phyloP scores from a whole-genome alignment of 2,888 invertebrate species.

The Nyleta sp. region DNA sequence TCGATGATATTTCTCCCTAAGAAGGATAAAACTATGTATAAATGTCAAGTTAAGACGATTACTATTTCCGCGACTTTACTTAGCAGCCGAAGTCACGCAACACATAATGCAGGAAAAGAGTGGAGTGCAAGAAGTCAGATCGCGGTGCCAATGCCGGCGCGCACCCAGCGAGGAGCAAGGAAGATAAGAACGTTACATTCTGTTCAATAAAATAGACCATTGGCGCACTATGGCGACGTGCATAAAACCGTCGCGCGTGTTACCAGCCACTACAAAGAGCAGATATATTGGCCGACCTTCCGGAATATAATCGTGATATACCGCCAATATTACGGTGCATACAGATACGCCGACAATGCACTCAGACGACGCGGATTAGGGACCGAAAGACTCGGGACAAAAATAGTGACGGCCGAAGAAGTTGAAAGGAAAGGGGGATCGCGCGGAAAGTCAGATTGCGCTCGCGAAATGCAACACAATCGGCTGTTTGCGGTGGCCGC shows the following conservation, averaged over 20 bases:
- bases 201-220: constrained; percentile 73
- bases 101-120: constrained; percentile 32
- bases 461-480: constrained; percentile 25
- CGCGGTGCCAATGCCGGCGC: constrained; percentile 50
- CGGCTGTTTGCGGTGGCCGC: constrained; percentile 32
- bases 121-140: constrained; percentile 17
- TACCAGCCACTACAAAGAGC: constrained; percentile 66
- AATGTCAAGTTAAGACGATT: constrained; percentile 60
- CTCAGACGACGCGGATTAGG: constrained; percentile 42
- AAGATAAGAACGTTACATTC: constrained; percentile 72
- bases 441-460: constrained; percentile 37
- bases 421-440: constrained; percentile 31
- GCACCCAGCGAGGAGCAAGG: constrained; percentile 33
- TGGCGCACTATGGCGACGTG: constrained; percentile 72
- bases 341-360: constrained; percentile 65
- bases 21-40: constrained; percentile 51
- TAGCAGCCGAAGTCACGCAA: constrained; percentile 43
- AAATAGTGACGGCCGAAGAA: constrained; percentile 27
- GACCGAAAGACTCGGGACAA: constrained; percentile 1
- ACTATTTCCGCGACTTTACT: constrained; percentile 55
- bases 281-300: constrained; percentile 56
- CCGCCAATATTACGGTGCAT: constrained; percentile 74
- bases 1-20: constrained; percentile 30
- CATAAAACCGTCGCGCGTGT: constrained; percentile 74
- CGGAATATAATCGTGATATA: constrained; percentile 77